Percentiles rank a stretch among this genome's conserved stretches.
Evolutionary conservation across 2,888 invertebrate genomes (phyloP).

Genomic region (Plebejus anna): DNA sequence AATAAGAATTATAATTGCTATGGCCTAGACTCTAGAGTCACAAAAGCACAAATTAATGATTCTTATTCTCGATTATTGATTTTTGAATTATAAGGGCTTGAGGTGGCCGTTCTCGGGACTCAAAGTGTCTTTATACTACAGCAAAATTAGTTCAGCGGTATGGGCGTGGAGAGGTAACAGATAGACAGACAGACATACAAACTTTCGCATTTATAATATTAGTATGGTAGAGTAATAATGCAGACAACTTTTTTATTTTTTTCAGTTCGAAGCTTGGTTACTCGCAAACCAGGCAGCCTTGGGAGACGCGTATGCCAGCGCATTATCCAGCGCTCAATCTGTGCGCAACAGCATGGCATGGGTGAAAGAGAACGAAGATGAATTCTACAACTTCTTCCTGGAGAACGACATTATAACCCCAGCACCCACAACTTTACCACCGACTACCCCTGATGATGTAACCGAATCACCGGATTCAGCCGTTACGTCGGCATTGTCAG

Average conservation of each 20-base stretch:
- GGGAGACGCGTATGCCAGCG: slow-evolving; percentile 41
- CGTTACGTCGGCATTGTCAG: slow-evolving; percentile 48
- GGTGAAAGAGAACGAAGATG: slow-evolving; percentile 43
- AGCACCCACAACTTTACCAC: slow-evolving; percentile 34
- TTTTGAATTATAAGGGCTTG: too few relatives aligned
- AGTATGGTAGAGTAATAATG: too few relatives aligned
- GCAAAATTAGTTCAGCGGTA: too few relatives aligned
- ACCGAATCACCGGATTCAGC: slow-evolving; percentile 48
- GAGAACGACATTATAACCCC: slow-evolving; percentile 40
- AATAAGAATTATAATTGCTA: too few relatives aligned
- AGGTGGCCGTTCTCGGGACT: too few relatives aligned
- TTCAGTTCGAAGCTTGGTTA: slow-evolving; percentile 63
- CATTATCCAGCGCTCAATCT: slow-evolving; percentile 44
- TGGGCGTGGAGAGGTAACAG: too few relatives aligned
- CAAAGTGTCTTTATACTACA: too few relatives aligned
- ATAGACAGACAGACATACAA: too few relatives aligned
- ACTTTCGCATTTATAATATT: too few relatives aligned
- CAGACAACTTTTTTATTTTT: slow-evolving; percentile 4
- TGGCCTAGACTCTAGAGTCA: too few relatives aligned
- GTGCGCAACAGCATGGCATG: slow-evolving; percentile 50
- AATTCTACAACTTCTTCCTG: slow-evolving; percentile 50
- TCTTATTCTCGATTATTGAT: too few relatives aligned
- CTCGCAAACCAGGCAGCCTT: slow-evolving; percentile 42
- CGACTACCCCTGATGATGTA: slow-evolving; percentile 39
- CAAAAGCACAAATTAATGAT: too few relatives aligned